Evolutionary conservation across 2,113 vertebrate genomes (phyloP).

Genomic region (Erinaceus europaeus): DNA sequence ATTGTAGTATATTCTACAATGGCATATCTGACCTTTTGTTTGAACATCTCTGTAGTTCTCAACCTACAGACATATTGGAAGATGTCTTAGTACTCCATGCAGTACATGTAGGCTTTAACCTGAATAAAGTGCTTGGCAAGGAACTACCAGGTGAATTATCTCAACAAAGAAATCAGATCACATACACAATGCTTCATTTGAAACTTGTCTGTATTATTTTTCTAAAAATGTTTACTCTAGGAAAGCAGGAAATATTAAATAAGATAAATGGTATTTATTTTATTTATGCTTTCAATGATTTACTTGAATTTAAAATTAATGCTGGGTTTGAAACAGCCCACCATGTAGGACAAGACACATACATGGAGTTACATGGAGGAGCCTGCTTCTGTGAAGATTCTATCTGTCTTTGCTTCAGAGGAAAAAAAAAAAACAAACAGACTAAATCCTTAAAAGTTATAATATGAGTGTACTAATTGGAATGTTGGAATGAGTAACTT

Average conservation of each 20-base stretch:
- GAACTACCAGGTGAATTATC: not conserved
- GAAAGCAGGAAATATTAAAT: not conserved
- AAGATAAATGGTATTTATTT: not conserved
- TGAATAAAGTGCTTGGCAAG: too few species aligned
- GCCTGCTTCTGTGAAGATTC: too few species aligned
- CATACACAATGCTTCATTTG: not conserved
- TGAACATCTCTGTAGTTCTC: not conserved
- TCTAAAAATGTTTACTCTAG: not conserved
- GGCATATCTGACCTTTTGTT: not conserved
- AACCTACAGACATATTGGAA: not conserved
- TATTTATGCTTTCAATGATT: not conserved
- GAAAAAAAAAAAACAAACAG: not conserved
- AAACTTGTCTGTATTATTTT: not conserved
- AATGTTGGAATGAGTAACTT: not conserved
- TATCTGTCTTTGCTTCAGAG: not conserved
- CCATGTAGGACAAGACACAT: too few species aligned
- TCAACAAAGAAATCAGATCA: not conserved
- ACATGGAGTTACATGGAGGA: too few species aligned
- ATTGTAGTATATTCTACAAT: not conserved
- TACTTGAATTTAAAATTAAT: conserved; percentile 4
- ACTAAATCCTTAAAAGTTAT: conserved; percentile 3
- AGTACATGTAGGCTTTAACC: too few species aligned
- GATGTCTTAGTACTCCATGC: not conserved
- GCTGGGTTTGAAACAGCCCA: not conserved
- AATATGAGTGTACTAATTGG: not conserved